Percentiles rank a stretch among this genome's conserved stretches.
phyloP scores from a whole-genome alignment of 2,113 vertebrate genomes.

The Parus major region DNA sequence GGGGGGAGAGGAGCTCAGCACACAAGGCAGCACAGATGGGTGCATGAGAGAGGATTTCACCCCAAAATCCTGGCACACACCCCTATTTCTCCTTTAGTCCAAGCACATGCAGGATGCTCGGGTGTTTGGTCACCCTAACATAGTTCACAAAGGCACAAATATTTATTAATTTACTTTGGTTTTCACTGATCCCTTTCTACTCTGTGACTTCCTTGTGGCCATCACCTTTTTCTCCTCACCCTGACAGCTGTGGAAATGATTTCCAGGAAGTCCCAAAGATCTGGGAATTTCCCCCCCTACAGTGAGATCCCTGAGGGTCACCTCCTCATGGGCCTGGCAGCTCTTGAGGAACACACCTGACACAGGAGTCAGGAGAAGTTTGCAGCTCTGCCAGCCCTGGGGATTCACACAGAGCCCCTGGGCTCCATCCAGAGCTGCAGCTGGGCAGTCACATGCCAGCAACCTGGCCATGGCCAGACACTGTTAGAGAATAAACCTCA shows the following conservation, averaged over 20 bases:
- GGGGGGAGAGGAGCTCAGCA: neutral
- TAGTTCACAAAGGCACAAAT: too few species aligned
- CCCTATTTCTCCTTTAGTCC: neutral
- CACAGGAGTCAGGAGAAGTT: rapidly evolving
- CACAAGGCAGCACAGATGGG: neutral
- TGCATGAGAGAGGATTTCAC: rapidly evolving
- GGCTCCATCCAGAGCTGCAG: neutral
- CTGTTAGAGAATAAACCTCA: neutral
- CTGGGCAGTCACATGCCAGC: rapidly evolving
- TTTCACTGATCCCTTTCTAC: neutral
- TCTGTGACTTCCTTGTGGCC: neutral
- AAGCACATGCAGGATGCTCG: rapidly evolving
- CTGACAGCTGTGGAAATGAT: neutral
- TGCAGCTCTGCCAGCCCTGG: neutral
- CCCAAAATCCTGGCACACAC: neutral
- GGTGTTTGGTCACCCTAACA: neutral
- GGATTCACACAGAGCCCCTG: neutral
- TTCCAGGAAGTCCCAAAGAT: neutral
- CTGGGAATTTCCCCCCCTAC: rapidly evolving
- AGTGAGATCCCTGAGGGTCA: neutral
- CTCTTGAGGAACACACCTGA: neutral
- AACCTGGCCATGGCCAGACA: neutral
- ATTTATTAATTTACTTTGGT: neutral
- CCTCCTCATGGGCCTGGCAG: neutral
- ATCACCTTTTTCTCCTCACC: neutral